Percentiles rank a stretch among this genome's conserved stretches.
Evolutionary conservation across 1,140 invertebrate genomes (phyloP).

Genomic region (Drosophila triauraria): DNA sequence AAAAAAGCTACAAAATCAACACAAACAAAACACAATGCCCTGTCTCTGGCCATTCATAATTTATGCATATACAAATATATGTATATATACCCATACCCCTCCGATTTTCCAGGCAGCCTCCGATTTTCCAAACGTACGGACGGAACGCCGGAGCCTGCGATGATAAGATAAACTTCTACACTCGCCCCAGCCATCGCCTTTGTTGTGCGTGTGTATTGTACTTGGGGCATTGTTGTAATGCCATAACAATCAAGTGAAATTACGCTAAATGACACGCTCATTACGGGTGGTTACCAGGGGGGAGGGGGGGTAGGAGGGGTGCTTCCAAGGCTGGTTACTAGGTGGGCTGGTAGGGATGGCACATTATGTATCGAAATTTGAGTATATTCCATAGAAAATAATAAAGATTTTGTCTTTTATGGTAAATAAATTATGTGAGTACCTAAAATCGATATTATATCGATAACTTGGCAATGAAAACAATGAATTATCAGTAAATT

Average conservation of each 20-base stretch:
- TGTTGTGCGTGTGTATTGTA: conserved; percentile 45
- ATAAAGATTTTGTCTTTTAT: neutral
- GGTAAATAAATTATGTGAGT: neutral
- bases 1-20: conserved; percentile 31
- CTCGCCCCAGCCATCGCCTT: conserved; percentile 8
- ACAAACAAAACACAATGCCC: conserved; percentile 5
- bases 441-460: neutral
- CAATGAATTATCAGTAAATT: too few relatives aligned
- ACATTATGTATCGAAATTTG: neutral
- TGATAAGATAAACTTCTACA: conserved; percentile 74
- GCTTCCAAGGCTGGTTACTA: neutral
- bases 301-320: neutral
- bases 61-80: conserved; percentile 23
- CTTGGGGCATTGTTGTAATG: conserved; percentile 64
- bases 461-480: neutral
- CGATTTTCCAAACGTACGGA: conserved; percentile 27
- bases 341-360: neutral
- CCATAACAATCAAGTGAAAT: conserved; percentile 81
- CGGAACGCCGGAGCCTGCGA: conserved; percentile 38
- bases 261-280: conserved; percentile 82
- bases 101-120: conserved; percentile 3
- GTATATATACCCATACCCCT: neutral
- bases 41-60: conserved; percentile 21
- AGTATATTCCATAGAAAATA: neutral
- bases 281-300: conserved; percentile 51